Conservation (phyloP, 2,888 invertebrate species). For the Schrankia costaestrigalis region DNA sequence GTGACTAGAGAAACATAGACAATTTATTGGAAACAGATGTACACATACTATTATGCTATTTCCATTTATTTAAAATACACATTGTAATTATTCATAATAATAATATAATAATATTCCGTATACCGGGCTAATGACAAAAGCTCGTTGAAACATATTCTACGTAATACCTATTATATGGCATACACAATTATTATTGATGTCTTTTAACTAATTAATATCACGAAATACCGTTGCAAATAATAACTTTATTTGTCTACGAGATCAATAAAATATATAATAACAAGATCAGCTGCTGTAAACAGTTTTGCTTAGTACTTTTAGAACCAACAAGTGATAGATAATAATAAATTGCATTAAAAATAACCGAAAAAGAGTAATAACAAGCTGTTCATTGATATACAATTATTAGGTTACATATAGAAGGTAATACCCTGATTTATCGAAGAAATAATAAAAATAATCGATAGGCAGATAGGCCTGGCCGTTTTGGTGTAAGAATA, state of each 20-base stretch:
- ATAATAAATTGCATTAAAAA: no score
- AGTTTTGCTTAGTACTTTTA: no score
- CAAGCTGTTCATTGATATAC: not conserved
- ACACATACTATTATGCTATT: conserved; percentile 55
- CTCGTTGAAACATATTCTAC: conserved; percentile 72
- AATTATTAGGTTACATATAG: conserved; percentile 12
- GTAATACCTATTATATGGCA: conserved; percentile 56
- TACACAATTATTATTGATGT: conserved; percentile 45
- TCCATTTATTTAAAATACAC: conserved; percentile 39
- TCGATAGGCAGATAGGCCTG: conserved; percentile 33
- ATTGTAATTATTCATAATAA: conserved; percentile 44
- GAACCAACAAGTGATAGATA: no score
- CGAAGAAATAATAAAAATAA: conserved; percentile 33
- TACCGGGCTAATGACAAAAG: conserved; percentile 76
- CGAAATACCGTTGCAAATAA: conserved; percentile 53
- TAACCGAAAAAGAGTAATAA: not conserved
- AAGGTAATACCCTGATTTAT: conserved; percentile 45
- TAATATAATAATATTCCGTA: no score
- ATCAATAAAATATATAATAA: conserved; percentile 35
- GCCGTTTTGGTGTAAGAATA: conserved; percentile 34
- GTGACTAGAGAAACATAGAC: conserved; percentile 50
- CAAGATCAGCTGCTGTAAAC: conserved; percentile 24
- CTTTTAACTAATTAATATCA: conserved; percentile 57
- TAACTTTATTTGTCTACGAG: conserved; percentile 47
- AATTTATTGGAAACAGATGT: conserved; percentile 39